Base-by-base conservation (phyloP, 1,140 invertebrate genomes). In the Drosophila paulistorum region DNA sequence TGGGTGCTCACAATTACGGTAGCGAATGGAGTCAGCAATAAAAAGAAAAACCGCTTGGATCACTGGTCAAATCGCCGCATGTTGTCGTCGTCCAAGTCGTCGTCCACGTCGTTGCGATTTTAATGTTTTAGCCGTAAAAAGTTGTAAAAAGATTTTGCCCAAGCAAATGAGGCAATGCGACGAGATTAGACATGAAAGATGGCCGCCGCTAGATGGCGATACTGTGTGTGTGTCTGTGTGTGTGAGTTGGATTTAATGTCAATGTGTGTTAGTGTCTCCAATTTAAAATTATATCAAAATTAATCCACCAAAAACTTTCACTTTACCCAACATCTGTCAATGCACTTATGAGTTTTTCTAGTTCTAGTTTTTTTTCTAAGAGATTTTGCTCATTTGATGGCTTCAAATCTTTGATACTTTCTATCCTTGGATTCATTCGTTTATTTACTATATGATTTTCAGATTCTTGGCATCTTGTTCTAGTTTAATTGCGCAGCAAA, bases 141-240 rank as follows among this genome's bases (percentile, higher is more conserved):
- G 79, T 79, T 81, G 82, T 85, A 85, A 86, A 30, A 85, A 78
- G 71, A 69, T 73, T 84, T 86, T 60, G 81, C 74, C 69, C 71
- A 70, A 60, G 65, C 75, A 82, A 85, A 82, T 86, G 81, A 86
- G 77, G 62, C 64, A 79, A 68, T 37, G 65, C 14, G 57, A 37
- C 35, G 57, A 37, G 57, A 37, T 37, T 62, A 39, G 60, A 62
- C 35, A 62, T 41, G 60, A 42, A 62, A 37, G 33, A 62, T 54
- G 37, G 58, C 26, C 59, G 37, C 42, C 68, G 59, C 11, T 58
- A 17, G 69, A 64, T 65, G 57, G 55, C 61, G 26, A 51, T 51
- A 51, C 5, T 23, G 17, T 20, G 42, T 20, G 42, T 17, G 17
- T 20, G 42, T 20, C 14, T 17, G 17, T 17, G 17, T 17, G 14